Base-by-base conservation (phyloP, 2,888 invertebrate genomes). In the Lordiphosa fenestrarum region DNA sequence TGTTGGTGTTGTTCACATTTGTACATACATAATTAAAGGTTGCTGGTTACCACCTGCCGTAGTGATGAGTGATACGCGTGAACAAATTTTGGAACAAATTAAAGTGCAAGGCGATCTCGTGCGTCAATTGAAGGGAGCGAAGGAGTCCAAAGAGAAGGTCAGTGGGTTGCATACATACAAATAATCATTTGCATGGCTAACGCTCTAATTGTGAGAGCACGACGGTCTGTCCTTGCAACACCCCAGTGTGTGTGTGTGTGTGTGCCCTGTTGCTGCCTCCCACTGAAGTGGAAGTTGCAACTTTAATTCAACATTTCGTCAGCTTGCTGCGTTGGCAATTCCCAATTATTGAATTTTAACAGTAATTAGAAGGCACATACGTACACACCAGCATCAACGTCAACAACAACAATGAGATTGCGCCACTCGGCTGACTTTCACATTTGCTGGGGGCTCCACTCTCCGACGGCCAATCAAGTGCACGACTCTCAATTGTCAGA, bases 91-190 rank as follows among this genome's bases (percentile, higher is more conserved):
- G 84, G 91, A 91, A 75, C 90, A 91, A 86, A 93, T 94, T 70
- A 93, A 93, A 89, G 89, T 91, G 84, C 96, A 96, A 90, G 96
- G 95, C 69, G 95, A 96, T 88, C 89, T 94, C 73, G 95, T 96
- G 49, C 92, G 96, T 84, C 94, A 94, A 90, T 90, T 96, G 66
- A 96, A 96, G 90, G 91, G 94, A 69, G 93, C 93, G 30, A 95
- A 95, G 90, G 95, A 94, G 89, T 92, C 93, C 50, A 93, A 92
- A 88, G 93, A 93, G 73, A 93, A 94, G 94, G 96, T 95, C 71
- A 80, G 83, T 73, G 30, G 30, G 30, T 30, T 30, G 30, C 30
- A 30, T 30, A 10, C 9, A 30, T 25, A 25, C 23, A 7, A 13
- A n/a, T 44, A 30, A 44, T 15, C 25, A 30, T 44, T 44, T 44